phyloP scores from a whole-genome alignment of 35 echinoderm and acorn worm species.

The Patiria miniata region DNA sequence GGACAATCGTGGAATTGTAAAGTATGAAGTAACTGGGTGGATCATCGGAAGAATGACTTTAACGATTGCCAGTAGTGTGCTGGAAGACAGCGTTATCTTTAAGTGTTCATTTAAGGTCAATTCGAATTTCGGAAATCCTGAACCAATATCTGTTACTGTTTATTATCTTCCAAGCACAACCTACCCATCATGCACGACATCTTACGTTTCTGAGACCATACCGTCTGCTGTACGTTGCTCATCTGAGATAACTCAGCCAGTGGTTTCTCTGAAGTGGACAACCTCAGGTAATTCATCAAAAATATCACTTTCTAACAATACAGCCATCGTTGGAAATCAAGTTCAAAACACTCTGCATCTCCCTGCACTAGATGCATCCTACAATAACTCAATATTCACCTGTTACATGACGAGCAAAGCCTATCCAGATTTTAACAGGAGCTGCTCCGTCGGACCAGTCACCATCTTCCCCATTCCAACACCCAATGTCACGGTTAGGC shows the following conservation, averaged over 20 bases:
- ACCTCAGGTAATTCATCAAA: not conserved
- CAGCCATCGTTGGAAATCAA: not conserved
- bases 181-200: no score
- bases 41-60: no score
- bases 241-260: not conserved
- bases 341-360: not conserved
- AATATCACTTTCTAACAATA: not conserved
- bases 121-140: no score
- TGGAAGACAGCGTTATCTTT: no score
- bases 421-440: not conserved
- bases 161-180: no score
- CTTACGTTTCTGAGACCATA: no score
- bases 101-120: no score
- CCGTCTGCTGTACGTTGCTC: not conserved
- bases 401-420: not conserved
- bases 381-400: not conserved
- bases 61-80: no score
- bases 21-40: no score
- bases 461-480: not conserved
- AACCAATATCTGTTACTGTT: no score
- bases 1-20: no score
- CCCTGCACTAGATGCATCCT: not conserved
- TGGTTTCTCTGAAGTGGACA: constrained; percentile 4
- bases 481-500: not conserved
- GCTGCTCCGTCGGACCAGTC: not conserved